Base-by-base conservation (phyloP, 1,140 invertebrate species). In the Venustaconcha ellipsiformis region DNA sequence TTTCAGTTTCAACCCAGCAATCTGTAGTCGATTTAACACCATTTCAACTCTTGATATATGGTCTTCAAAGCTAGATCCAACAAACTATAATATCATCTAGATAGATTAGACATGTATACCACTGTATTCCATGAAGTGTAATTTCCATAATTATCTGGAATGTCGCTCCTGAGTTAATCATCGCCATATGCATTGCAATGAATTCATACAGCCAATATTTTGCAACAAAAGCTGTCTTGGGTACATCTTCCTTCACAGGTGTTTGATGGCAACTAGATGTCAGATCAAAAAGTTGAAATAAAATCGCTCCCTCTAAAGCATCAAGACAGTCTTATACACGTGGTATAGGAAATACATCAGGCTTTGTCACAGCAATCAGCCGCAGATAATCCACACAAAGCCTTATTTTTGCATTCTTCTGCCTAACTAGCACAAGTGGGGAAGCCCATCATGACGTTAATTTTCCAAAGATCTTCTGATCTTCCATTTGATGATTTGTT, bases 331-430 rank as follows among this genome's bases (percentile, higher is more conserved):
- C 88, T 17, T 91, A 86, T 26, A 92, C 90, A 1, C 80, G 62
- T 1, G 90, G 91, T 3, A 92, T 69, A 82, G 92, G 92, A n/a
- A n/a, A n/a, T n/a, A n/a, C n/a, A n/a, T n/a, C n/a, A n/a, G 79
- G 72, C 1, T 85, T 82, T 0, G 87, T 91, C 0, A 70, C 80
- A 71, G 12, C 8, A 77, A 92, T 92, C 17, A 92, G 63, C n/a
- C 62, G 57, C 57, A 91, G 64, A 78, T 86, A 92, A 82, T 92
- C 90, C 0, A 92, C 74, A 75, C 85, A 90, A 71, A 91, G 59
- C 74, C 88, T 4, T 3, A 81, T 69, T 48, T 71, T 67, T 57
- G 20, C 72, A n/a, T 67, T 48, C 26, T 18, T 58, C 30, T 67
- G 72, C 20, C 20, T 20, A 18, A 65, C 60, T 2, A 77, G 48